These are phyloP conservation scores for Amphiprion percula DNA, from an alignment of 2,113 vertebrate species.

Conservation along the genomic window DNA sequence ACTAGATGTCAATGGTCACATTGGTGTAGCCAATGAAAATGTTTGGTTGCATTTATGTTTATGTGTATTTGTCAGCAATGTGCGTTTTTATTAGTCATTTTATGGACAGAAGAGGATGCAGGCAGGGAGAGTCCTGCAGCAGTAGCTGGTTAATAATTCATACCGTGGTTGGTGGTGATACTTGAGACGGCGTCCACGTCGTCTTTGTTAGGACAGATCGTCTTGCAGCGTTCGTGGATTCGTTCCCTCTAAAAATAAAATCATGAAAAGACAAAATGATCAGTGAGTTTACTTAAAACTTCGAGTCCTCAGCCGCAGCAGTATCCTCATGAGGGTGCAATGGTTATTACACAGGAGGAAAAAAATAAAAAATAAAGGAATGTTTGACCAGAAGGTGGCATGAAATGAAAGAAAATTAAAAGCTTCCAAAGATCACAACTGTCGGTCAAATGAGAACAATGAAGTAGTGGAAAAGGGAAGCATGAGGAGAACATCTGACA, in stretches of 20 bases:
- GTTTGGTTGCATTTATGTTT: no score
- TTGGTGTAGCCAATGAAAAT: no score
- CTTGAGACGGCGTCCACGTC: slow-evolving; percentile 86
- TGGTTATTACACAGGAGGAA: not conserved
- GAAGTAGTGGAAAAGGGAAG: slow-evolving; percentile 11
- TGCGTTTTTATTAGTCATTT: not conserved
- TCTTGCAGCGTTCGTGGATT: slow-evolving; percentile 93
- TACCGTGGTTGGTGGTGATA: slow-evolving; percentile 88
- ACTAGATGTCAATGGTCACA: no score
- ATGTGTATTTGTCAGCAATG: no score
- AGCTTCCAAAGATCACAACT: not conserved
- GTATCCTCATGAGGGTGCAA: not conserved
- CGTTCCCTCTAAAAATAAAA: slow-evolving; percentile 89
- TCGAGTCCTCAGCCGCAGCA: not conserved
- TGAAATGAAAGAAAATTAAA: not conserved
- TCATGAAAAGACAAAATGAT: not conserved
- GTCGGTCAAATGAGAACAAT: not conserved
- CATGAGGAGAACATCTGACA: not conserved
- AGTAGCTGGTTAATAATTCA: slow-evolving; percentile 42
- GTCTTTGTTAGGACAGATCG: slow-evolving; percentile 92
- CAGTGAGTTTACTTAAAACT: not conserved
- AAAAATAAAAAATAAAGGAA: not conserved
- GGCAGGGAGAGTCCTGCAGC: not conserved
- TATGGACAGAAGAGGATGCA: not conserved
- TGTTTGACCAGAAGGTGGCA: not conserved